Percentiles rank a stretch among this genome's conserved stretches.
Evolutionary conservation across 2,797 vertebrate species (phyloP).

Genomic region (Phrynocephalus forsythii): DNA sequence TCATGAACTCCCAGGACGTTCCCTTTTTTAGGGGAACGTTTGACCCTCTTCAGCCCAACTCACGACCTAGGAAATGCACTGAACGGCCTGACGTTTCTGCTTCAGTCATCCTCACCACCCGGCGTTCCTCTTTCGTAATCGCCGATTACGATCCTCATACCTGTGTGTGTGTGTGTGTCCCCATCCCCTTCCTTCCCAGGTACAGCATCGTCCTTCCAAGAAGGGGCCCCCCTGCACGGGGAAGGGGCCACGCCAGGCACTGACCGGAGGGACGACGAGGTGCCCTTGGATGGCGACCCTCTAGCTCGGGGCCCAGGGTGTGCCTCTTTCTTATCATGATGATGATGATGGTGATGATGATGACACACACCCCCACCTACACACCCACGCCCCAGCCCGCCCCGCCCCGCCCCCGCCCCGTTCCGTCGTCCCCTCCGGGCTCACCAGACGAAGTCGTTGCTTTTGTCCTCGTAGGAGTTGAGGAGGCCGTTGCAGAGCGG

Average conservation of each 20-base stretch:
- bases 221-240: too few relatives aligned
- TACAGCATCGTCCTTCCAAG: neutral
- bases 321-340: neutral
- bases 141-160: neutral
- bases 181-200: too few relatives aligned
- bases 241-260: too few relatives aligned
- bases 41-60: neutral
- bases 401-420: neutral
- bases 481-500: slow-evolving; percentile 94
- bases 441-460: slow-evolving; percentile 98
- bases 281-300: neutral
- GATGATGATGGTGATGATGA: too few relatives aligned
- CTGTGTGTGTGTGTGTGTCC: too few relatives aligned
- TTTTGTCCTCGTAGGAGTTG: slow-evolving; percentile 97
- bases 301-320: neutral
- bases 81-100: neutral
- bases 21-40: neutral
- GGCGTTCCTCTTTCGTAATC: neutral
- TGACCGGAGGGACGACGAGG: too few relatives aligned
- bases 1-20: neutral
- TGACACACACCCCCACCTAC: too few relatives aligned
- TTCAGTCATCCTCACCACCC: neutral
- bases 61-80: neutral
- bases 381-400: too few relatives aligned
- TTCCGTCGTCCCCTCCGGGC: slow-evolving; percentile 44